These are phyloP conservation scores for Pseudoips prasinana DNA, from an alignment of 2,888 invertebrate genomes.

Conservation along the genomic window DNA sequence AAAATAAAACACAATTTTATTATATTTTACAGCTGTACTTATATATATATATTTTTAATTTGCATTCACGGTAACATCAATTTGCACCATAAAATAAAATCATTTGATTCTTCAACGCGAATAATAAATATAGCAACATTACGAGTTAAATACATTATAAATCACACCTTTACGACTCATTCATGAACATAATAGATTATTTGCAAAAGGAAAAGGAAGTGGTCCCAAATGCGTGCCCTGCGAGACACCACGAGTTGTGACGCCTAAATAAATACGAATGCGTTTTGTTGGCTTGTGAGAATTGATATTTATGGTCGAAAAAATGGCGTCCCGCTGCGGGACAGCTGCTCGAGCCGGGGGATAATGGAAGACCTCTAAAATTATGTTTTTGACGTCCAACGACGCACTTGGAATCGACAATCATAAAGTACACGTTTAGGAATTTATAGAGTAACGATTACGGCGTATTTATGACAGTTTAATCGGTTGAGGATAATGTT, in stretches of 20 bases:
- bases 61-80: too few relatives aligned
- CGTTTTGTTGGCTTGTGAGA: slow-evolving; percentile 69
- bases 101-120: slow-evolving; percentile 23
- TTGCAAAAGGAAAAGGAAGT: slow-evolving; percentile 59
- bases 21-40: slow-evolving; percentile 15
- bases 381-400: slow-evolving; percentile 43
- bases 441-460: slow-evolving; percentile 32
- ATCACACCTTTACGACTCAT: slow-evolving; percentile 47
- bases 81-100: too few relatives aligned
- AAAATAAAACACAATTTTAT: neutral
- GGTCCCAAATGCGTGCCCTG: slow-evolving; percentile 47
- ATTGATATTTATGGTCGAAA: slow-evolving; percentile 79
- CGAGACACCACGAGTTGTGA: slow-evolving; percentile 50
- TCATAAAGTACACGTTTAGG: slow-evolving; percentile 38
- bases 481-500: slow-evolving; percentile 29
- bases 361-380: slow-evolving; percentile 48
- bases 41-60: slow-evolving; percentile 6
- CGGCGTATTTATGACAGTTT: slow-evolving; percentile 33
- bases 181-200: slow-evolving; percentile 50
- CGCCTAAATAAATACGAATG: slow-evolving; percentile 77
- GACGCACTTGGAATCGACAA: slow-evolving; percentile 36
- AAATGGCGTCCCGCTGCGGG: slow-evolving; percentile 64
- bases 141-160: slow-evolving; percentile 38
- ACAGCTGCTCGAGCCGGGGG: slow-evolving; percentile 53
- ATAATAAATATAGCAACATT: slow-evolving; percentile 34